A percentile compares a stretch with the other conserved stretches of the same genome.
phyloP scores from a whole-genome alignment of 2,797 vertebrate genomes.

The Xiphorhynchus erythropygius region DNA sequence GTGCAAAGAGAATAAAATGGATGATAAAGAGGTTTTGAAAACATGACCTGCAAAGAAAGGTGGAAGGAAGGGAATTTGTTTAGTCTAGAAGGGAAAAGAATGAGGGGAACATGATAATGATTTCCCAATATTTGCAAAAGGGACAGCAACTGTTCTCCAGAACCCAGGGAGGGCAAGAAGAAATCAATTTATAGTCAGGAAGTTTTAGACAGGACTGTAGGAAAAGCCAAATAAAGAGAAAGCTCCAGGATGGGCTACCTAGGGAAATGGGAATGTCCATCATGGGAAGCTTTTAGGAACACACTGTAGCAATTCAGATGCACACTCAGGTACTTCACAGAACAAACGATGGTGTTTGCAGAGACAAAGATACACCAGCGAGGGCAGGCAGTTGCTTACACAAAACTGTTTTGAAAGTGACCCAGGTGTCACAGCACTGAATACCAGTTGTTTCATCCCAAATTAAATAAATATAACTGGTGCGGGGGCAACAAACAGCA shows the following conservation, averaged over 20 bases:
- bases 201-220: not conserved
- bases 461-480: not conserved
- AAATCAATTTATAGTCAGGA: conserved; percentile 3
- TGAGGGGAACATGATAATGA: conserved; percentile 9
- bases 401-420: not conserved
- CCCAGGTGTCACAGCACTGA: not conserved
- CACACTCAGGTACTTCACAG: not conserved
- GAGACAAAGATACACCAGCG: not conserved
- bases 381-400: not conserved
- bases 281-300: not conserved
- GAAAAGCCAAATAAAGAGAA: not conserved
- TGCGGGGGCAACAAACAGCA: not conserved
- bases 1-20: conserved; percentile 13
- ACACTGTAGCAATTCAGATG: not conserved
- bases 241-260: not conserved
- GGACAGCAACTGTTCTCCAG: not conserved
- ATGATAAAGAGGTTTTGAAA: conserved; percentile 44
- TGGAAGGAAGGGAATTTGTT: conserved; percentile 59
- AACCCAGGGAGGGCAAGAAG: not conserved
- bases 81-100: conserved; percentile 51
- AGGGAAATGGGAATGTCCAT: not conserved
- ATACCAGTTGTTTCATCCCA: not conserved
- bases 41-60: conserved; percentile 22
- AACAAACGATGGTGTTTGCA: not conserved
- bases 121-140: conserved; percentile 23